Conservation (phyloP, 2,888 invertebrate genomes). For the Drosophila paucipuncta region DNA sequence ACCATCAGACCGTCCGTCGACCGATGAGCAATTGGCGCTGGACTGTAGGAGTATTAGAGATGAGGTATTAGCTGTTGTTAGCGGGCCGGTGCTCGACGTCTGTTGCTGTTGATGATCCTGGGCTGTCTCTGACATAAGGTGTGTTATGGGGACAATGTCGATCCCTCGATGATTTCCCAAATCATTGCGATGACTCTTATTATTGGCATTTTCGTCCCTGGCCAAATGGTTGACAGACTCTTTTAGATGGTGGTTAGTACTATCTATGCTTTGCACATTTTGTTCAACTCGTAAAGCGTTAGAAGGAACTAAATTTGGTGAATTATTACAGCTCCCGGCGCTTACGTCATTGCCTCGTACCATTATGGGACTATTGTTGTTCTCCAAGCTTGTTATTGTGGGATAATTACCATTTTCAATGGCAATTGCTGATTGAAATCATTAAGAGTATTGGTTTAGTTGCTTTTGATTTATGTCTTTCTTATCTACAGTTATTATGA, state of each 20-base stretch:
- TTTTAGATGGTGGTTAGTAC: slow-evolving; percentile 19
- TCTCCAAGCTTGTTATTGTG: slow-evolving; percentile 69
- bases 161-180: slow-evolving; percentile 39
- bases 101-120: slow-evolving; percentile 33
- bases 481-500: slow-evolving; percentile 1
- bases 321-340: slow-evolving; percentile 28
- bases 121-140: slow-evolving; percentile 33
- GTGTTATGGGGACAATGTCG: slow-evolving; percentile 40
- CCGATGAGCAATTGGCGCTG: slow-evolving; percentile 69
- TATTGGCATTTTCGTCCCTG: slow-evolving; percentile 46
- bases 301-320: slow-evolving; percentile 24
- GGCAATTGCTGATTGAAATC: slow-evolving; percentile 65
- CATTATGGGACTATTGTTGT: slow-evolving; percentile 36
- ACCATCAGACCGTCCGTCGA: slow-evolving; percentile 41
- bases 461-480: background rate
- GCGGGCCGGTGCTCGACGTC: slow-evolving; percentile 34
- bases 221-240: slow-evolving; percentile 21
- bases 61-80: slow-evolving; percentile 49
- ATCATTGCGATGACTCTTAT: slow-evolving; percentile 39
- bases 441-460: slow-evolving; percentile 24
- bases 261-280: slow-evolving; percentile 21
- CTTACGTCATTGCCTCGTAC: slow-evolving; percentile 32
- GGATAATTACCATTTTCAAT: slow-evolving; percentile 74
- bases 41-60: slow-evolving; percentile 87
- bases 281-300: slow-evolving; percentile 22